Evolutionary conservation across 2,797 vertebrate genomes (phyloP), one percentile per base, ranked within the genome.

Genomic region (Sebastes trivittatus): DNA sequence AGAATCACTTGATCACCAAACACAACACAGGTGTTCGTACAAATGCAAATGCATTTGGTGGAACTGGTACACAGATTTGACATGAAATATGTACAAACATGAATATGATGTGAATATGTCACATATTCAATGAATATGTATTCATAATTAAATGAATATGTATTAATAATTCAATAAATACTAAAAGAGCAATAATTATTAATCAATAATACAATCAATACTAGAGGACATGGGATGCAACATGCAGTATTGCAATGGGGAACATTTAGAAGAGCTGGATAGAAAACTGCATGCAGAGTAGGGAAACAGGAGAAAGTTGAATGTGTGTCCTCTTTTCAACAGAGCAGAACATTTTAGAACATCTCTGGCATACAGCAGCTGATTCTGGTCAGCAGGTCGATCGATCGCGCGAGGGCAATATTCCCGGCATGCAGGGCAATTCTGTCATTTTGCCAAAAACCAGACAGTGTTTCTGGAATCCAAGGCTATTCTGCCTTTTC

Each of bases 1-100:
- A 72, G 11, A 84, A 74, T 78, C 46, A 42, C 59, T 81, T 78
- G 20, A 73, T 75, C 81, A 42, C 34, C 23, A 64, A 66, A 80
- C 3, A 80, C 3, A 78, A 69, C 6, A 67, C 8, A 69, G 81
- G 30, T 59, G 11, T 25, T 54, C n/a, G 18, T 52, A 14, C 54
- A 75, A 75, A 80, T 32, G 9, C 4, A 56, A 16, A 55, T 34
- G 34, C 14, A 42, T 34, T 32, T 23, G n/a, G 11, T 64, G 22
- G 11, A 60, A 49, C 5, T 30, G 6, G 13, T n/a, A 3, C 34
- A 11, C n/a, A 20, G 56, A 60, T 75, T 55, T 75, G 3, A 56
- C 20, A 65, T 60, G 7, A 52, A 20, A 42, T 36, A 42, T 36
- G 6, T 32, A 20, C 27, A 30, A 29, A 29, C 5, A 42, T 27